Base-by-base conservation (phyloP, 1,140 invertebrate species). In the Patella vulgata region DNA sequence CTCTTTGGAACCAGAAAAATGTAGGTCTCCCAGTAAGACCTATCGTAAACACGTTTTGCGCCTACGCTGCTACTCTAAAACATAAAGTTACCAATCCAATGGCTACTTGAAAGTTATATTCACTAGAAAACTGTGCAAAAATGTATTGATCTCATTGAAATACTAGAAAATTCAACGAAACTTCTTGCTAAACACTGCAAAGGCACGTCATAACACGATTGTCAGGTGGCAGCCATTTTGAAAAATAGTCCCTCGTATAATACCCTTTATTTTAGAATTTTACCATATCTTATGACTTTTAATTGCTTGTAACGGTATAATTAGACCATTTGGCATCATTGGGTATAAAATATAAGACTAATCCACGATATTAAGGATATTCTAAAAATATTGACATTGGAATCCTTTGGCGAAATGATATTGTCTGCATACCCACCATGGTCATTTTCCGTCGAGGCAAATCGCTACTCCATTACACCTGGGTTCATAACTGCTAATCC, bases 181-280 rank as follows among this genome's bases (percentile, higher is more conserved):
- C 59, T 57, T 48, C 50, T 36, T 8, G 14, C 14, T n/a, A n/a
- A n/a, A n/a, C n/a, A n/a, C 55, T 50, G 36, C 50, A 57, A 61
- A 70, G 55, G 68, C 74, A 76, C 74, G 74, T 73, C 64, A 73
- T 59, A 68, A 76, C 74, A 73, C 65, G 74, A 76, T 56, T 57
- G 23, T 36, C 12, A 31, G 43, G 46, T 33, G 69, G 69, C 71
- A 69, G 74, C 74, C 74, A 76, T 76, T 63, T 76, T 76, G 74
- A 61, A 76, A 73, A 71, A 68, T 73, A 73, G 68, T 76, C 66
- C 66, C 61, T 56, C 55, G 47, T 59, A 53, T 60, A 51, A 51
- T n/a, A 60, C 51, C 42, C 46, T 36, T 52, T 54, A 52, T 63
- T n/a, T n/a, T n/a, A n/a, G n/a, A n/a, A n/a, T n/a, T n/a, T n/a